Percentiles rank a stretch among this genome's conserved stretches.
Conservation (phyloP, 2,113 vertebrate species). For the Panthera tigris region DNA sequence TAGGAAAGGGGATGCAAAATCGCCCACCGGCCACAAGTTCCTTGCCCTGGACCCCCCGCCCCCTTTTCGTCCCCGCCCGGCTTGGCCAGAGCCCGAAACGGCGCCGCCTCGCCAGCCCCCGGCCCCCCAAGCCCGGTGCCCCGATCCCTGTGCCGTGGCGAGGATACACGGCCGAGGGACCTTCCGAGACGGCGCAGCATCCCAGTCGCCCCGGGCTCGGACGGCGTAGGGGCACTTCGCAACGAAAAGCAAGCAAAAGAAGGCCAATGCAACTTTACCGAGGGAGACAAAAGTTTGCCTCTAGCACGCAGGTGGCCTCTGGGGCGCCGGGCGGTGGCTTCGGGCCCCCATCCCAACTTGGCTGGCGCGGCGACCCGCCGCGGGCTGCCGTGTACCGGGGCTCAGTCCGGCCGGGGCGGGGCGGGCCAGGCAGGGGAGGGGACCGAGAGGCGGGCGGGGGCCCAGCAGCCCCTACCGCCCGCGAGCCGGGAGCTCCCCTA, state of each 20-base stretch:
- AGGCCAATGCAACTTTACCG: slow-evolving; percentile 75
- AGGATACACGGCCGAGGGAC: neutral
- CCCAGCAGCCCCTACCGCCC: neutral
- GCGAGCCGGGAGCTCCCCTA: neutral
- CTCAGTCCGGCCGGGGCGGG: neutral
- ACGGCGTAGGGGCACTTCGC: neutral
- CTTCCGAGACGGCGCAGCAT: slow-evolving; percentile 45
- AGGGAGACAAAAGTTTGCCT: slow-evolving; percentile 80
- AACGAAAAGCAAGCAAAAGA: slow-evolving; percentile 67
- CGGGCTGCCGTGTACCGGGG: slow-evolving; percentile 1
- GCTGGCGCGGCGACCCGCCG: slow-evolving; percentile 21
- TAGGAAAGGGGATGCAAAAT: neutral
- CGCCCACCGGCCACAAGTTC: neutral
- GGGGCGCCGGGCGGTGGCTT: slow-evolving; percentile 54
- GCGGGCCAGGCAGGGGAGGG: neutral
- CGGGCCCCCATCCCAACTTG: slow-evolving; percentile 73
- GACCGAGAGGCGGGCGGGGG: neutral
- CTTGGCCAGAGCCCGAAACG: neutral
- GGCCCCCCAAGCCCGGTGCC: neutral
- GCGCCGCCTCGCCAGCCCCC: neutral
- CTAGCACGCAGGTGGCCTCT: slow-evolving; percentile 79
- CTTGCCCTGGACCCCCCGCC: neutral
- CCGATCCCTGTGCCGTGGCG: neutral
- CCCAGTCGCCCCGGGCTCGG: neutral
- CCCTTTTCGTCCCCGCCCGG: neutral